Evolutionary conservation across 2,797 vertebrate genomes (phyloP), one percentile per base, ranked within the genome.

Genomic region (Simalia tracyae): DNA sequence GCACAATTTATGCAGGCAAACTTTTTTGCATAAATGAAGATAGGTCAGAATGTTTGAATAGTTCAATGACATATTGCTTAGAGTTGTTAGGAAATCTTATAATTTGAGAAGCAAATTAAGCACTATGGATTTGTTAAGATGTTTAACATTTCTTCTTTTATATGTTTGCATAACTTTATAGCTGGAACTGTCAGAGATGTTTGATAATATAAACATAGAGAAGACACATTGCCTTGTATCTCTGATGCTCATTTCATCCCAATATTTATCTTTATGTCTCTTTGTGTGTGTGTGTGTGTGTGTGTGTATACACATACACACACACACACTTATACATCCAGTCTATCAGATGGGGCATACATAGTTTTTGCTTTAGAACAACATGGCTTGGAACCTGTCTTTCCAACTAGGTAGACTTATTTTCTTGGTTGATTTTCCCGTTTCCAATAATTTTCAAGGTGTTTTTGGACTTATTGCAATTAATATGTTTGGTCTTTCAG

Each of bases 21-120:
- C 24, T 26, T 11, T 59, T 81, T 92, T 11, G 91, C 89, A 90
- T 95, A 92, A 96, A 92, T 90, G 76, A 91, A 87, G 88, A 92
- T 88, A 93, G 86, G 54, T 95, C 91, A 89, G 57, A 89, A 72
- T 88, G 61, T 61, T 94, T 92, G 92, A 92, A 92, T 84, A 89
- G 57, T 88, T 95, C 95, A 94, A 88, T 95, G 92, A 88, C 84
- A 93, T 87, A 72, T 84, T 93, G 60, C 42, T 93, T 94, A 59
- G 93, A 90, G 89, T 87, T 86, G 72, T 91, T 91, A 90, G 89
- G 63, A 84, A 89, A 87, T 64, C 93, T 89, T 93, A 76, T 90
- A 93, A 91, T 90, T 60, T 86, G 68, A 88, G 26, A 72, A 87
- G 60, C 76, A 90, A 60, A 90, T 68, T 86, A 91, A 91, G 88